Percentiles rank a stretch among this genome's conserved stretches.
Evolutionary conservation across 2,113 vertebrate species (phyloP).

Genomic region (Phyllopteryx taeniolatus): DNA sequence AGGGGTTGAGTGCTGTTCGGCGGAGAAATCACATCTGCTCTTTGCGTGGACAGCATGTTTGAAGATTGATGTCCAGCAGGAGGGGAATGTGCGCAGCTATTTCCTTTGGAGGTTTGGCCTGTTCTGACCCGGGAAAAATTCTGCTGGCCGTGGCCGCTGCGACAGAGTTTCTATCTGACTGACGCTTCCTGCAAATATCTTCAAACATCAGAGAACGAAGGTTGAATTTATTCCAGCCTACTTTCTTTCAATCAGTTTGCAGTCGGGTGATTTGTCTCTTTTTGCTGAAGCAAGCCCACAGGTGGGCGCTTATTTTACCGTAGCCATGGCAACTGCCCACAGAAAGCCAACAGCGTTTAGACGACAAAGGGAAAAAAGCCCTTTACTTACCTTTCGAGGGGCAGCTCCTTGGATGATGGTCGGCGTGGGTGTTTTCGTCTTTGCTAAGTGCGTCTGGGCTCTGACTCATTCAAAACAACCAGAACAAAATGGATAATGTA

Average conservation of each 20-base stretch:
- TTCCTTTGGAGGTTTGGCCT: conserved; percentile 24
- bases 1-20: conserved; percentile 63
- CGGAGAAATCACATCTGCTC: conserved; percentile 63
- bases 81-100: conserved; percentile 33
- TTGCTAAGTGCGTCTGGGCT: conserved; percentile 18
- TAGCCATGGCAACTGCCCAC: conserved; percentile 66
- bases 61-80: conserved; percentile 62
- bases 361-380: conserved; percentile 27
- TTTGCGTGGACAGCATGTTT: conserved; percentile 62
- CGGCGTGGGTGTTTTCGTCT: conserved; percentile 34
- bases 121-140: conserved; percentile 46
- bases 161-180: conserved; percentile 32
- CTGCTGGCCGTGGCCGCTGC: conserved; percentile 32
- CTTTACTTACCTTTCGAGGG: conserved; percentile 53
- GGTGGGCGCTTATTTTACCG: conserved; percentile 66
- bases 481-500: conserved; percentile 27
- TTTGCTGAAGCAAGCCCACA: conserved; percentile 57
- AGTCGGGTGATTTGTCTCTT: conserved; percentile 53
- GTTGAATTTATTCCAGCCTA: conserved; percentile 51
- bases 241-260: conserved; percentile 52
- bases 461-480: conserved; percentile 28
- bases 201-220: conserved; percentile 47
- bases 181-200: conserved; percentile 31
- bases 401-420: conserved; percentile 37
- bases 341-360: conserved; percentile 46